These are phyloP conservation scores for Leptodirus hochenwartii DNA, from an alignment of 2,888 invertebrate genomes.

Conservation along the genomic window DNA sequence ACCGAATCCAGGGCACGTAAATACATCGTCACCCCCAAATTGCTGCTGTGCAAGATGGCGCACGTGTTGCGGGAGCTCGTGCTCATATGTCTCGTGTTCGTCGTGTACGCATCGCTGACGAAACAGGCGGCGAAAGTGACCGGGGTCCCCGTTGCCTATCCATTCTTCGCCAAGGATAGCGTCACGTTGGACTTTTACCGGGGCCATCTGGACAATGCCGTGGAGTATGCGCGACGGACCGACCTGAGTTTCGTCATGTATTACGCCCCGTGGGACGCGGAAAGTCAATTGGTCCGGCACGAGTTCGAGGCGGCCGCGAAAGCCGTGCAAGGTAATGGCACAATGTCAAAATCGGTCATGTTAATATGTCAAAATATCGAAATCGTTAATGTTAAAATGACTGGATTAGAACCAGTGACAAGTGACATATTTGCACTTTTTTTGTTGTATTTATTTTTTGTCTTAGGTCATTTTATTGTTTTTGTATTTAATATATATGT, in stretches of 20 bases:
- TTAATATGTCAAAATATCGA: too few species aligned
- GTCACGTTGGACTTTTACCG: slow-evolving; percentile 58
- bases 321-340: slow-evolving; percentile 32
- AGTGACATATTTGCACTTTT: too few species aligned
- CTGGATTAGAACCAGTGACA: too few species aligned
- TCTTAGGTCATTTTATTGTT: too few species aligned
- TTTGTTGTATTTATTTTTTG: too few species aligned
- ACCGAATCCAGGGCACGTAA: too few species aligned
- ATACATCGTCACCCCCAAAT: too few species aligned
- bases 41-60: too few species aligned
- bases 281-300: slow-evolving; percentile 52
- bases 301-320: slow-evolving; percentile 61
- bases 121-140: slow-evolving; percentile 39
- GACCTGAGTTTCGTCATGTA: slow-evolving; percentile 81
- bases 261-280: slow-evolving; percentile 91
- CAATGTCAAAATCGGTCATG: too few species aligned
- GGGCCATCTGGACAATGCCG: slow-evolving; percentile 50
- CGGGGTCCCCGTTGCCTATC: slow-evolving; percentile 39
- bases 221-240: slow-evolving; percentile 27
- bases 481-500: too few species aligned
- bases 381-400: too few species aligned
- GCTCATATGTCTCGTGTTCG: slow-evolving; percentile 41
- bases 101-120: slow-evolving; percentile 54
- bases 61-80: slow-evolving; percentile 45
- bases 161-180: slow-evolving; percentile 53